phyloP scores from a whole-genome alignment of 2,888 invertebrate species.

The Rotaria magnacalcarata region DNA sequence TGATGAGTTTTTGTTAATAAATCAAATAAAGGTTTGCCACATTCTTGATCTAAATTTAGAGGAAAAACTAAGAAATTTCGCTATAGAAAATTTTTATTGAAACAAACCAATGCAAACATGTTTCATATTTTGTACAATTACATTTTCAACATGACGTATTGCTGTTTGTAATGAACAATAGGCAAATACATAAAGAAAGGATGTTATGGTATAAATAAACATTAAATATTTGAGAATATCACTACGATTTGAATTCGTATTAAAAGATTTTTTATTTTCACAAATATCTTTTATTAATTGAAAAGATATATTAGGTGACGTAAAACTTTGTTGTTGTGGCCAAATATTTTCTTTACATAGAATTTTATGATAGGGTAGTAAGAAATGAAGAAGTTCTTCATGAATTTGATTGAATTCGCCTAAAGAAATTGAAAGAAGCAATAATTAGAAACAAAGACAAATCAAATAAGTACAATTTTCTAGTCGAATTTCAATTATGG shows the following conservation, averaged over 20 bases:
- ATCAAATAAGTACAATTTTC: neutral
- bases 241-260: neutral
- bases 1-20: conserved; percentile 28
- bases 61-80: neutral
- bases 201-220: conserved; percentile 22
- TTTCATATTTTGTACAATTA: conserved; percentile 27
- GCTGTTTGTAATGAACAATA: conserved; percentile 38
- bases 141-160: conserved; percentile 17
- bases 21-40: conserved; percentile 24
- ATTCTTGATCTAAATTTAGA: neutral
- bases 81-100: neutral
- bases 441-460: neutral
- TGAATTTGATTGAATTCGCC: conserved; percentile 8
- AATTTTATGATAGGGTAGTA: conserved; percentile 19
- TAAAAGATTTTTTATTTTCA: neutral
- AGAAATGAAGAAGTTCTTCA: neutral
- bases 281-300: conserved; percentile 6
- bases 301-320: neutral
- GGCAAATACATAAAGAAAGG: conserved; percentile 29
- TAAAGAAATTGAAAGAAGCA: neutral
- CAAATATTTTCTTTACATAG: conserved; percentile 2
- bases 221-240: conserved; percentile 21
- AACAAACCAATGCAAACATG: conserved; percentile 3
- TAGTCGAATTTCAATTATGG: neutral
- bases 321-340: conserved; percentile 3